Base-by-base conservation (phyloP, 2,888 invertebrate species). In the Phoronis australis region DNA sequence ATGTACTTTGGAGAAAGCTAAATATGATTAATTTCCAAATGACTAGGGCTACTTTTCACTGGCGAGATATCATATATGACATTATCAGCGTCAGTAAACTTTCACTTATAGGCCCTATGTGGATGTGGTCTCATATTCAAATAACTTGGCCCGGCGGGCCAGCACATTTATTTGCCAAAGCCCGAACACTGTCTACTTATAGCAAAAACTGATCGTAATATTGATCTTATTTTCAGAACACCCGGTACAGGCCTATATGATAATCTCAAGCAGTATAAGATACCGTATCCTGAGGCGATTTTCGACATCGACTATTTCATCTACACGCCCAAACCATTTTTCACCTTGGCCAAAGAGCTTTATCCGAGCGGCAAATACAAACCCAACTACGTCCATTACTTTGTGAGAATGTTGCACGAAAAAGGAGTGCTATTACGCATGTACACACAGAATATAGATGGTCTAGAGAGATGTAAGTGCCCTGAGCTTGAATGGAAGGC, bases 361-460 rank as follows among this genome's bases (percentile, higher is more conserved):
- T 79, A 76, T 50, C 78, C 78, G 2, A 63, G 64, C 3, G 75
- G 73, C 26, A 73, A 73, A 51, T 79, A 78, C 59, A 60, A 68
- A 23, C 79, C 79, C 1, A 80, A 79, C 57, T 65, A 66, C 51
- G 70, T 68, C 21, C 79, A 80, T 57, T 78, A 77, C 57, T 79
- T 80, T 63, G 61, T 73, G 2, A 53, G 70, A 37, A 60, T 75
- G 45, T 57, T 79, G 12, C 65, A 77, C 46, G 73, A 78, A 44
- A 73, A 76, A 53, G 71, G 70, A n/a, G 56, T 72, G 40, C 60
- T 79, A 40, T 66, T 75, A 24, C 58, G 78, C 39, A 66, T 78
- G 63, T 79, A 78, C 60, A 79, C 79, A 42, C 79, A 79, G 60
- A 79, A 78, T 56, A 77, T 78, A 49, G 78, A 78, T 62, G 78